Base-by-base conservation (phyloP, 2,888 invertebrate species). In the Lordiphosa fenestrarum region DNA sequence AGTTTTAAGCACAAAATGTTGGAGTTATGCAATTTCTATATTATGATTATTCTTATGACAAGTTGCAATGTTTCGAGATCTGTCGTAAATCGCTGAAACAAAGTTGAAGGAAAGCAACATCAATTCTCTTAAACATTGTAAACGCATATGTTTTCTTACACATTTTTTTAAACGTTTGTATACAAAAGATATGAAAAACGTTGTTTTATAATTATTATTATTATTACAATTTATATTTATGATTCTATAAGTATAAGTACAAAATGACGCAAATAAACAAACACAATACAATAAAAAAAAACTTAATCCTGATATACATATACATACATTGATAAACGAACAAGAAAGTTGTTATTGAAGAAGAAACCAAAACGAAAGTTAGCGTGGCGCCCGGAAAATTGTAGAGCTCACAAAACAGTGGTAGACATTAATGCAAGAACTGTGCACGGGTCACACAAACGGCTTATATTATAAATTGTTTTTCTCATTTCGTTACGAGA, bases 221-320 rank as follows among this genome's bases (percentile, higher is more conserved):
- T 77, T 83, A 77, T 69, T 69, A 66, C 68, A 72, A 61, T 76
- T 77, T 77, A 77, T 83, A 77, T 83, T 83, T 83, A 77, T 67
- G 62, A 78, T 78, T 69, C 54, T 68, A 74, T 63, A 63, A 64
- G 63, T 78, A 81, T 81, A 78, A 78, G 82, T 82, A 65, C 74
- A 53, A 60, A 55, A 81, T 70, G 74, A 80, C 71, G 73, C 75
- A 84, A 84, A 80, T 74, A 80, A 81, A 82, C 82, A 74, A 74
- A 82, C 82, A 55, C 70, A 55, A 53, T 68, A 53, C 53, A 55
- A 48, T 38, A 67, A 52, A 63, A 15, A 15, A 15, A 15, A 49
- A 60, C 42, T 69, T 35, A 66, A 57, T 49, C 51, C 51, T 61
- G 52, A 66, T 62, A 69, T 63, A 38, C 50, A 70, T 55, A 57